Conservation (phyloP, 2,797 vertebrate genomes). For the Harpagifer antarcticus region DNA sequence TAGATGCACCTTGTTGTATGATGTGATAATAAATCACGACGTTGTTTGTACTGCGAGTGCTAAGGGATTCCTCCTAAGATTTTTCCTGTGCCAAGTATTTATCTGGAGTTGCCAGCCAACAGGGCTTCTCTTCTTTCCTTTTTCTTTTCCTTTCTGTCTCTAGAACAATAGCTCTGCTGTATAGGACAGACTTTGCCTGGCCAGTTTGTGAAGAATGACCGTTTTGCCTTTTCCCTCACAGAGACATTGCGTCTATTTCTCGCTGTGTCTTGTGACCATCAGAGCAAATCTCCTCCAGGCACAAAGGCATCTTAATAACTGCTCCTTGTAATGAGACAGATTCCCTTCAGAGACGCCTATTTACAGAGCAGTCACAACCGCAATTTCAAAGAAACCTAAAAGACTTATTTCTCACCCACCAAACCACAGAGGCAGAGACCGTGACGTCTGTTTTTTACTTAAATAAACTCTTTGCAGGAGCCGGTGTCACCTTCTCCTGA, state of each 20-base stretch:
- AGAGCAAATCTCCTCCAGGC: slow-evolving; percentile 49
- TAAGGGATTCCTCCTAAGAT: slow-evolving; percentile 46
- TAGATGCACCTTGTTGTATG: slow-evolving; percentile 66
- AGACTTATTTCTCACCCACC: slow-evolving; percentile 13
- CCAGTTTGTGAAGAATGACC: slow-evolving; percentile 13
- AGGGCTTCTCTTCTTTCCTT: slow-evolving; percentile 1
- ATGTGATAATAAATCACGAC: slow-evolving; percentile 66
- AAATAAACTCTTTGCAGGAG: slow-evolving; percentile 1
- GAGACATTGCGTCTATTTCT: slow-evolving; percentile 34
- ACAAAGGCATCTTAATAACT: slow-evolving; percentile 52
- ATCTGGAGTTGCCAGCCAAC: slow-evolving; percentile 44
- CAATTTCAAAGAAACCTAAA: slow-evolving; percentile 38
- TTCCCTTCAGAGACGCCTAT: slow-evolving; percentile 62
- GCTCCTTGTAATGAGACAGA: slow-evolving; percentile 64
- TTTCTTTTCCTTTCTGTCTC: not conserved
- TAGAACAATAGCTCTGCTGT: slow-evolving; percentile 31
- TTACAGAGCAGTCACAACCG: slow-evolving; percentile 45
- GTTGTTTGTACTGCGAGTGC: slow-evolving; percentile 48
- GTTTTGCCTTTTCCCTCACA: not conserved
- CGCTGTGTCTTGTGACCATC: slow-evolving; percentile 41
- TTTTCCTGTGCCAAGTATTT: slow-evolving; percentile 55
- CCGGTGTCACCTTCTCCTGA: slow-evolving; percentile 30
- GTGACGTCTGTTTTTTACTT: slow-evolving; percentile 18
- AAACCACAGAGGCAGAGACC: not conserved
- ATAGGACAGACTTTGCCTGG: slow-evolving; percentile 2